phyloP scores from a whole-genome alignment of 2,113 vertebrate genomes.

The Corythaixoides concolor region DNA sequence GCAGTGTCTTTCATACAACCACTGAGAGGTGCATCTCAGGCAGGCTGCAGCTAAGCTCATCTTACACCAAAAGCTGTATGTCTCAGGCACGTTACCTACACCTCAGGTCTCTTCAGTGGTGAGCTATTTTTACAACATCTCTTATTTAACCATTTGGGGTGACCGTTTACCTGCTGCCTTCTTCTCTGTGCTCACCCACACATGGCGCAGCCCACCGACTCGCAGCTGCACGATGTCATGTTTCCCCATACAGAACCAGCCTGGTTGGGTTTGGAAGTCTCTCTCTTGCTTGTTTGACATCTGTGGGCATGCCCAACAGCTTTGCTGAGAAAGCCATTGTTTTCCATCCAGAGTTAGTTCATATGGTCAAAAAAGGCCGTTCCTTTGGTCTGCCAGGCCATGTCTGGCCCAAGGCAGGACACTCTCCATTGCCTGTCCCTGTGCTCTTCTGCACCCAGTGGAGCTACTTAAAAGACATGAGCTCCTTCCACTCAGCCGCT shows the following conservation, averaged over 20 bases:
- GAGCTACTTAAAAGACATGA: not conserved
- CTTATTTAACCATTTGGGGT: not conserved
- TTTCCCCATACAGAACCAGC: not conserved
- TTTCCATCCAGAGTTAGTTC: not conserved
- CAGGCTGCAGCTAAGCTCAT: not conserved
- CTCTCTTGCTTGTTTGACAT: not conserved
- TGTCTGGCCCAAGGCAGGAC: not conserved
- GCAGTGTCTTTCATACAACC: not conserved
- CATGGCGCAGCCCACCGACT: not conserved
- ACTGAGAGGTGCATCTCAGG: not conserved
- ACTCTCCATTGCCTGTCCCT: not conserved
- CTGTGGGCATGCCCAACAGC: not conserved
- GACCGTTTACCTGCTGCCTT: not conserved
- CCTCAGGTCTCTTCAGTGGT: not conserved
- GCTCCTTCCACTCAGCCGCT: not conserved
- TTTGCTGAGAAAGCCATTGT: not conserved
- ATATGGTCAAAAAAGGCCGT: not conserved
- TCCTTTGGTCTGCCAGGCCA: not conserved
- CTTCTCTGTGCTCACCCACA: not conserved
- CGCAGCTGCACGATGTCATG: fast-evolving
- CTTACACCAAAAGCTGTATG: not conserved
- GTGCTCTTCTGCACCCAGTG: not conserved
- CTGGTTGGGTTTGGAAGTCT: not conserved
- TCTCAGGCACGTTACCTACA: not conserved
- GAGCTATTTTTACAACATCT: not conserved